Evolutionary conservation across 2,113 vertebrate species (phyloP), one percentile per base, ranked within the genome.

Genomic region (Bubo bubo): DNA sequence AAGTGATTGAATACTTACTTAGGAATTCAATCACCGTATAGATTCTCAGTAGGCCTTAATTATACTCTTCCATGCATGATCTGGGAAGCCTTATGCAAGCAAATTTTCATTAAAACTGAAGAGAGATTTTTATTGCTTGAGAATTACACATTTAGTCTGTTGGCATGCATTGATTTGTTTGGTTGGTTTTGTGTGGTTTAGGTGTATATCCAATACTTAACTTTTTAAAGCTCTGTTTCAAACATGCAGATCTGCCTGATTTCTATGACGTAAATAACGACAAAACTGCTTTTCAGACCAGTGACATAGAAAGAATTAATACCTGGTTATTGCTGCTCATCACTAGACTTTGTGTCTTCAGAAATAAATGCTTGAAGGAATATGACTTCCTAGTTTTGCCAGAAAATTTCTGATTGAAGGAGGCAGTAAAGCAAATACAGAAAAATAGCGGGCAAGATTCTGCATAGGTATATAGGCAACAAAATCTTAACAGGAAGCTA

Each of bases 11-110:
- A 50, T 89, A 90, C 88, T 91, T 91, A 87, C 56, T 75, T 45
- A 90, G 74, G 58, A 96, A 90, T 94, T 88, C 87, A 90, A 58
- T 94, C 70, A 47, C 37, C 76, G 35, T 3, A 12, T 62, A 4
- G 81, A 85, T 94, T 53, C 88, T 94, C 85, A 49, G 66, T 72
- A 43, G 77, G 20, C 71, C 14, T 79, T 96, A 94, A 96, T 97
- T 92, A 80, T 67, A 58, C 45, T 72, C 20, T 34, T 62, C 53
- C 41, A 37, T 68, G 85, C 66, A 32, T 70, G 77, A 82, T 88
- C n/a, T 70, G 2, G 0, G 52, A 56, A 84, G 63, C 56, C 39
- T 85, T 18, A 10, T n/a, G 27, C 71, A 79, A 86, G 50, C 16
- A 80, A 74, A 73, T 76, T 79, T 95, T 93, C 82, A 92, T 86